A percentile compares a stretch with the other conserved stretches of the same genome.
Evolutionary conservation across 2,888 invertebrate species (phyloP).

Genomic region (Trachelus tabidus): DNA sequence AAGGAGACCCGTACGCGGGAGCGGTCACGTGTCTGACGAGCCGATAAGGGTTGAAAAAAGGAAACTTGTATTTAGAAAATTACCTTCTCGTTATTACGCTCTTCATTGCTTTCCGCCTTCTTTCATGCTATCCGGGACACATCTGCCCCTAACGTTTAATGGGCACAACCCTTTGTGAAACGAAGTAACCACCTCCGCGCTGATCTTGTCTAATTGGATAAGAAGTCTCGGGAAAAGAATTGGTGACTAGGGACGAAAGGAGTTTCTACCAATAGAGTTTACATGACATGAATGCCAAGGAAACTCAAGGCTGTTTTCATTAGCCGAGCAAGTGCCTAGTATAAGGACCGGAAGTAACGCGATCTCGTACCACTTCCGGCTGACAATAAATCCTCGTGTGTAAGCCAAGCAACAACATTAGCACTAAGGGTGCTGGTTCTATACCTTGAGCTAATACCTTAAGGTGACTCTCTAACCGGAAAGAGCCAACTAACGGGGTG

Average conservation of each 20-base stretch:
- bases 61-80: constrained; percentile 62
- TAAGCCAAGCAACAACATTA: not conserved
- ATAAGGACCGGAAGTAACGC: not conserved
- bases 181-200: not conserved
- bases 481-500: not conserved
- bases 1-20: constrained; percentile 39
- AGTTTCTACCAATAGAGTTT: too few relatives aligned
- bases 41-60: constrained; percentile 47
- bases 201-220: not conserved
- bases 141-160: not conserved
- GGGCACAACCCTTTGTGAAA: not conserved
- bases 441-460: not conserved
- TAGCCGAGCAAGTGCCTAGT: not conserved
- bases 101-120: not conserved
- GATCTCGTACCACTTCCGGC: not conserved
- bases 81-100: constrained; percentile 36
- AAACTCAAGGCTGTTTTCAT: not conserved
- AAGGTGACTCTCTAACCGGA: not conserved
- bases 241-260: not conserved
- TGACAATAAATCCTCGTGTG: not conserved
- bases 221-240: not conserved
- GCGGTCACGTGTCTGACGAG: constrained; percentile 48
- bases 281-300: not conserved
- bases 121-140: not conserved
- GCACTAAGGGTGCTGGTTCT: not conserved